These are phyloP conservation scores for Meandrusa payeni DNA, from an alignment of 2,888 invertebrate species.

Conservation along the genomic window DNA sequence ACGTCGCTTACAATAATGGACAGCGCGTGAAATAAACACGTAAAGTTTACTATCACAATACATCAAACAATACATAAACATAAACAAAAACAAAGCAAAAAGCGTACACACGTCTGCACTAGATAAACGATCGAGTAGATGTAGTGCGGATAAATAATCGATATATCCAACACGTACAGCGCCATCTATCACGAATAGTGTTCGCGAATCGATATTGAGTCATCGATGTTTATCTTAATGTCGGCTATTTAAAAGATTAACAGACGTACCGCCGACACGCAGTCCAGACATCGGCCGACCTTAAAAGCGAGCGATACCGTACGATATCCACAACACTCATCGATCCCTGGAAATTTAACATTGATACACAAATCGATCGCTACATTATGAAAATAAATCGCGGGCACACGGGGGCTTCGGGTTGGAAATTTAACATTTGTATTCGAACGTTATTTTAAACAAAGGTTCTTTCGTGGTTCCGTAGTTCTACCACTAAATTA, in stretches of 20 bases:
- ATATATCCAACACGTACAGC: conserved; percentile 8
- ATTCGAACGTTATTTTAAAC: too few relatives aligned
- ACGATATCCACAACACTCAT: conserved; percentile 31
- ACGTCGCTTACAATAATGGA: too few relatives aligned
- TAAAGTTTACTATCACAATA: conserved; percentile 8
- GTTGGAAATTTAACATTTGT: conserved; percentile 12
- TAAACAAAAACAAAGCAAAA: conserved; percentile 13
- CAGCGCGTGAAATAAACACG: neutral
- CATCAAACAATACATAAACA: conserved; percentile 7
- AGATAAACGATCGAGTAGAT: conserved; percentile 12
- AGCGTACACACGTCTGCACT: neutral
- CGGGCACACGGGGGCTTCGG: conserved; percentile 4
- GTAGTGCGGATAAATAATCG: conserved; percentile 14
- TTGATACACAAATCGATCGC: conserved; percentile 31
- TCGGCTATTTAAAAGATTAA: conserved; percentile 35
- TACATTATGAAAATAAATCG: conserved; percentile 35
- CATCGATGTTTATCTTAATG: conserved; percentile 28
- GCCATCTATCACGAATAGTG: conserved; percentile 19
- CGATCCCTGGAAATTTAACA: conserved; percentile 33
- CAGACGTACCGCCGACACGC: conserved; percentile 51
- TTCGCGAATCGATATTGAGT: conserved; percentile 26
- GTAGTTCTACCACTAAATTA: too few relatives aligned
- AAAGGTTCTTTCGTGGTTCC: too few relatives aligned
- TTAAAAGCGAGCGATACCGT: conserved; percentile 29
- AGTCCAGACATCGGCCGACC: conserved; percentile 51